Conservation (phyloP, 2,888 invertebrate genomes). For the Brachynemurus nebulosus region DNA sequence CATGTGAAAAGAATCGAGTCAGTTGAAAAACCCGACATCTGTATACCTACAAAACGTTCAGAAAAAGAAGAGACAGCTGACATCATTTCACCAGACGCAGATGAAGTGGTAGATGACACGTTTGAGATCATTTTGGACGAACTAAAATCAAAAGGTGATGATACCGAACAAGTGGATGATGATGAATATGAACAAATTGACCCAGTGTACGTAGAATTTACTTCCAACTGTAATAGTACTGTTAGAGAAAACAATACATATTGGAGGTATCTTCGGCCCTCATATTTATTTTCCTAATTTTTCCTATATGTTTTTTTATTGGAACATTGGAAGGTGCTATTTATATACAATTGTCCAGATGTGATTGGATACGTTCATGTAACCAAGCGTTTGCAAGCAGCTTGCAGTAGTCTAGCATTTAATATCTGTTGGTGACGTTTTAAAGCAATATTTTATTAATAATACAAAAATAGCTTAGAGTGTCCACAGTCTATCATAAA, state of each 20-base stretch:
- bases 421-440: too few species aligned
- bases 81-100: slow-evolving; percentile 9
- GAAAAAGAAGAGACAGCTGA: not conserved
- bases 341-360: too few species aligned
- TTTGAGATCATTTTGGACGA: not conserved
- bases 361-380: too few species aligned
- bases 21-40: not conserved
- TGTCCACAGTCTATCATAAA: too few species aligned
- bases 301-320: too few species aligned
- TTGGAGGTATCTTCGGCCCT: slow-evolving; percentile 44
- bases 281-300: slow-evolving; percentile 40
- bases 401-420: too few species aligned
- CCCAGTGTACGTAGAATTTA: slow-evolving; percentile 13
- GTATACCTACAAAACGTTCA: too few species aligned
- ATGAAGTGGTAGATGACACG: not conserved
- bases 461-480: too few species aligned
- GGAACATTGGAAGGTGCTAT: too few species aligned
- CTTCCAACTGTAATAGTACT: slow-evolving; percentile 19
- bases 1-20: slow-evolving; percentile 28
- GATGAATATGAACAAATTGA: slow-evolving; percentile 8
- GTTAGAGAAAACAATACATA: slow-evolving; percentile 27
- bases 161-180: slow-evolving; percentile 3
- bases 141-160: slow-evolving; percentile 3
- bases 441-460: too few species aligned
- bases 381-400: too few species aligned